A percentile compares a stretch with the other conserved stretches of the same genome.
phyloP scores from a whole-genome alignment of 2,113 vertebrate genomes.

The Raphicerus campestris region DNA sequence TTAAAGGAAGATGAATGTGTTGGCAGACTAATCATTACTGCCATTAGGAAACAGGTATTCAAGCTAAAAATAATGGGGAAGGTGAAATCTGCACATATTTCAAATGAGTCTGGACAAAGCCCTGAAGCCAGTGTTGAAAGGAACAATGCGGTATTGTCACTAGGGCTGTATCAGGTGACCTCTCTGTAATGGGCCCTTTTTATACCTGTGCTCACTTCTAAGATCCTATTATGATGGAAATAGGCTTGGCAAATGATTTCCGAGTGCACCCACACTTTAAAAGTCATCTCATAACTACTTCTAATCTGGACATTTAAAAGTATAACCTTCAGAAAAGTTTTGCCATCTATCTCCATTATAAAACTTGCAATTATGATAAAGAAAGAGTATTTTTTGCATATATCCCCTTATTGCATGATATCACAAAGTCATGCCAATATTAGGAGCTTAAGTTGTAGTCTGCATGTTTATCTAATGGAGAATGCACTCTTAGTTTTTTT shows the following conservation, averaged over 20 bases:
- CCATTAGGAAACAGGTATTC: not conserved
- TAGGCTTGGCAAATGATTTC: not conserved
- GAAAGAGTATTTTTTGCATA: slow-evolving; percentile 17
- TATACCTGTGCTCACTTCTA: not conserved
- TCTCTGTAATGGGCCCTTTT: not conserved
- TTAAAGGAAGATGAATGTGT: not conserved
- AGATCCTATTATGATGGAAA: slow-evolving; percentile 6
- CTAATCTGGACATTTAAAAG: slow-evolving; percentile 26
- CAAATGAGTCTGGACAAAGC: not conserved
- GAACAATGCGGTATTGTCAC: not conserved
- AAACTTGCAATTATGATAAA: slow-evolving; percentile 21
- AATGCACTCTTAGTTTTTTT: not conserved
- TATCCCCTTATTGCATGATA: not conserved
- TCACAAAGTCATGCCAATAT: not conserved
- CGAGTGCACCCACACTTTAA: not conserved
- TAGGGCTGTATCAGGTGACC: not conserved
- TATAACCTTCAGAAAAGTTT: not conserved
- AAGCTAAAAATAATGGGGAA: slow-evolving; percentile 32
- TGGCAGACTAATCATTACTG: not conserved
- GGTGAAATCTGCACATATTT: not conserved
- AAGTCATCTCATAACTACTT: slow-evolving; percentile 22
- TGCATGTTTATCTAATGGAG: not conserved
- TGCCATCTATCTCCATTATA: not conserved
- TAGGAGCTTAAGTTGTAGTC: not conserved
- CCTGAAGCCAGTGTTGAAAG: not conserved